Base-by-base conservation (phyloP, 2,888 invertebrate species). In the Neocrepidodera transversa region DNA sequence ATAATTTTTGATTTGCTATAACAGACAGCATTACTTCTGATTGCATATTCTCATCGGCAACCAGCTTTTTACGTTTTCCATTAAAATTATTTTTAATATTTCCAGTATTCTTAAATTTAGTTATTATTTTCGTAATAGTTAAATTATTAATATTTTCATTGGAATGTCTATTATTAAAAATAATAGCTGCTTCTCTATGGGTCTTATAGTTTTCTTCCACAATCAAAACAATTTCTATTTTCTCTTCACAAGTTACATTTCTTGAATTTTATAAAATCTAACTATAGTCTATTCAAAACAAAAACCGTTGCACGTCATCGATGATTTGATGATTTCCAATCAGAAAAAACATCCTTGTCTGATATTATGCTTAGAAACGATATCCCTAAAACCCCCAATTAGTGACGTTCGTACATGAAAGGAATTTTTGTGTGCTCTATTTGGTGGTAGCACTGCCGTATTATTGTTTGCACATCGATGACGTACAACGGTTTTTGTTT, bases 71-170 rank as follows among this genome's bases (percentile, higher is more conserved):
- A 28, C 43, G 48, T 49, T 60, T 48, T 42, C 11, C n/a, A 20
- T 59, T 56, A 40, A 55, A 55, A 40, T 58, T 58, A 58, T 56
- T 60, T 16, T 58, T 26, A 30, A 47, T 38, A 60, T 43, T 60
- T 48, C 32, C 23, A 48, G 17, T 48, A 16, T 10, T 48, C 48
- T 57, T 60, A 11, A 57, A 57, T 49, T 59, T 59, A 52, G 3
- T 23, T 47, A 48, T n/a, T 53, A 54, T 60, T 58, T 36, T 58
- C 16, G 56, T 56, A 40, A 49, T 49, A 28, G 56, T 28, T 38
- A 18, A 58, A 48, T 49, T 45, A 30, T 14, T 35, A 49, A 56
- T 55, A 43, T 49, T 60, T 49, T 47, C 58, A 57, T 60, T 20
- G 23, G 50, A 38, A 49, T 60, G 57, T 57, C 48, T 52, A 42